Base-by-base conservation (phyloP, 2,113 vertebrate species). In the Chaetura pelagica region DNA sequence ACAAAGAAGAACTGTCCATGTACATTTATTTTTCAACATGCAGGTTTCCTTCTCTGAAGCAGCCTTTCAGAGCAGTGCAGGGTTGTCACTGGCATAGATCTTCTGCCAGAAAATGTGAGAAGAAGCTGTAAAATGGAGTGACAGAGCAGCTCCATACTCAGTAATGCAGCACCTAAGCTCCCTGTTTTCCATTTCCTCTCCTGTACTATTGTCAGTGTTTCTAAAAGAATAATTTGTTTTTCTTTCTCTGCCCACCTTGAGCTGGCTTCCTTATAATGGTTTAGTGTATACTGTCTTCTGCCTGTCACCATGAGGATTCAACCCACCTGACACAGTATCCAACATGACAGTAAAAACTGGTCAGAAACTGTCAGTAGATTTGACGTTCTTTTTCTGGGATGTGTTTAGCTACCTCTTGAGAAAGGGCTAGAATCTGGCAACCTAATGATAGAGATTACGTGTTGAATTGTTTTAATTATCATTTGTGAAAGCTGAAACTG, bases 1-100 rank as follows among this genome's bases (percentile, higher is more conserved):
- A 72, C 51, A 95, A 80, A 59, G 69, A 95, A 87, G 49, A 74
- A 29, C 2, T 81, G 90, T 95, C 84, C 54, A 57, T 49, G 34
- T 63, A 81, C 66, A 74, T 84, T 93, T 71, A 79, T 10, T 88
- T 97, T 88, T 93, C 90, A 94, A 95, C 89, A 92, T 57, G 95
- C 59, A 92, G 51, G 66, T 94, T 92, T 94, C 80, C 55, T 89
- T 90, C 62, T 89, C 80, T 90, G 72, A 92, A 91, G 66, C 51
- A 80, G 34, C 26, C 64, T 82, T 93, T 77, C 82, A 95, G 89
- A 89, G 35, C 23, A 76, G 30, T 35, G n/a, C 66, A 86, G 59
- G 55, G 66, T 75, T 51, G 59, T 55, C 76, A 62, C 19, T 59
- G 46, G 46, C 61, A 32, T 18, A 61, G 42, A 72, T 66, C 22